phyloP scores from a whole-genome alignment of 2,888 invertebrate species.

The Plebejus melissa region DNA sequence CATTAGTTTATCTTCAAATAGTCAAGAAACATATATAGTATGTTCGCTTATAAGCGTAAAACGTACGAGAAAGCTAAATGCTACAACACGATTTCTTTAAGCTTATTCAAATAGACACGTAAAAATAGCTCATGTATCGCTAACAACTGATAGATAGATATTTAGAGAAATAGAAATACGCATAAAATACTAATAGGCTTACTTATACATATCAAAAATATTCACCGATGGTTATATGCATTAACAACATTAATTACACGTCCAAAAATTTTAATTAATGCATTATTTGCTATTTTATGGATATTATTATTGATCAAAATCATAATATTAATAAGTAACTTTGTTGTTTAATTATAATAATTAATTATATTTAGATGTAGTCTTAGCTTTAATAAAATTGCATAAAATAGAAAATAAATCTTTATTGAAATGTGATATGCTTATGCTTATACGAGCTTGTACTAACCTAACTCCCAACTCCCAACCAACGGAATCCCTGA shows the following conservation, averaged over 20 bases:
- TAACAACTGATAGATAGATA: slow-evolving; percentile 25
- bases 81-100: slow-evolving; percentile 12
- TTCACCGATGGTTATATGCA: slow-evolving; percentile 17
- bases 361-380: slow-evolving; percentile 1
- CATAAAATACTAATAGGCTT: slow-evolving; percentile 24
- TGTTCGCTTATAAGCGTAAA: slow-evolving; percentile 36
- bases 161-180: slow-evolving; percentile 19
- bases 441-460: slow-evolving; percentile 43
- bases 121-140: slow-evolving; percentile 24
- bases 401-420: slow-evolving; percentile 30
- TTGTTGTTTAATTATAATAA: slow-evolving; percentile 16
- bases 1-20: slow-evolving; percentile 37
- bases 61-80: slow-evolving; percentile 21
- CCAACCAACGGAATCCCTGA: slow-evolving; percentile 34
- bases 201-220: slow-evolving; percentile 15
- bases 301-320: neutral
- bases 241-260: slow-evolving; percentile 13
- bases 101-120: slow-evolving; percentile 21
- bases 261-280: neutral
- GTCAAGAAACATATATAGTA: slow-evolving; percentile 31
- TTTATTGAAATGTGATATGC: slow-evolving; percentile 34
- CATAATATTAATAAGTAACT: neutral
- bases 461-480: slow-evolving; percentile 38
- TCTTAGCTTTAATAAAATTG: no score
- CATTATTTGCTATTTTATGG: slow-evolving; percentile 16